Evolutionary conservation across 2,113 vertebrate genomes (phyloP).

Genomic region (Osmerus eperlanus): DNA sequence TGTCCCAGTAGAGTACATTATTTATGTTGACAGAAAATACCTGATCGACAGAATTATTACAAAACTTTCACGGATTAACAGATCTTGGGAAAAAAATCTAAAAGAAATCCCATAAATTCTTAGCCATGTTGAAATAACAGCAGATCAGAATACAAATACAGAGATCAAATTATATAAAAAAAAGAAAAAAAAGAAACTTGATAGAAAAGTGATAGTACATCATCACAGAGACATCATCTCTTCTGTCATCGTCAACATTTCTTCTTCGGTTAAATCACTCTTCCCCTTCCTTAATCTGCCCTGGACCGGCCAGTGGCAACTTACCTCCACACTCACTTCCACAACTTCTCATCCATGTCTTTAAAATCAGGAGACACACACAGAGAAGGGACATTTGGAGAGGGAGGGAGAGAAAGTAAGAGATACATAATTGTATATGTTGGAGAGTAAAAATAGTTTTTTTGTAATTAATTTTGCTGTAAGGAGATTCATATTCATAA

Average conservation of each 20-base stretch:
- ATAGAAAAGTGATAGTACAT: constrained; percentile 25
- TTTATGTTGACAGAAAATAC: background rate
- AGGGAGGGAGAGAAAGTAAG: background rate
- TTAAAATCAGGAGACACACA: constrained; percentile 40
- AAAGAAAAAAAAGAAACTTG: constrained; percentile 10
- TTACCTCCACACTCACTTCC: constrained; percentile 75
- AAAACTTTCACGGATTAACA: too few species aligned
- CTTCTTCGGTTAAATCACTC: constrained; percentile 37
- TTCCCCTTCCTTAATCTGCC: constrained; percentile 58
- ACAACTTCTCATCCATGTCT: constrained; percentile 89
- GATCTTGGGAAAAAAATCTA: too few species aligned
- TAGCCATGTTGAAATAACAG: constrained; percentile 27
- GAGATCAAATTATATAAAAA: constrained; percentile 6
- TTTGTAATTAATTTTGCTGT: background rate
- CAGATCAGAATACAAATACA: constrained; percentile 29
- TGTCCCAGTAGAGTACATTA: too few species aligned
- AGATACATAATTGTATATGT: background rate
- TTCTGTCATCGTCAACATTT: constrained; percentile 44
- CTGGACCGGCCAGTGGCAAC: constrained; percentile 90
- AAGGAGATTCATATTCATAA: background rate
- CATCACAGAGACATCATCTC: constrained; percentile 60
- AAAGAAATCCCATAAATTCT: constrained; percentile 26
- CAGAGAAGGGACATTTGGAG: background rate
- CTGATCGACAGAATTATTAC: constrained; percentile 6
- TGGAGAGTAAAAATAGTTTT: background rate